These are phyloP conservation scores for Apodemia hepburni DNA, from an alignment of 2,888 invertebrate species.

Conservation along the genomic window DNA sequence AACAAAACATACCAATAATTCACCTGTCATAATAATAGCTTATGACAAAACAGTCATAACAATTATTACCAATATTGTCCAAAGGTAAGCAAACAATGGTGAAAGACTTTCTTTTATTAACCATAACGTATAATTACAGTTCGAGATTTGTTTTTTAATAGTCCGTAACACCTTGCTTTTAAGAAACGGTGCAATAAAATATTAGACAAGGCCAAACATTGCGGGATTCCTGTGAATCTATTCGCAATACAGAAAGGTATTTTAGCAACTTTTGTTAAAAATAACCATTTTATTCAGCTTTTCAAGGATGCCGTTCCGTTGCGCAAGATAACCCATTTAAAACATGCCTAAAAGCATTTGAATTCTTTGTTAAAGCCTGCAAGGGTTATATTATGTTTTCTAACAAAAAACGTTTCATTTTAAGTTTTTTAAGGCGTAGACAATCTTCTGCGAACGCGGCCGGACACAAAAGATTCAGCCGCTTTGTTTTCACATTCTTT, in stretches of 20 bases:
- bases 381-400: constrained; percentile 66
- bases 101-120: constrained; percentile 72
- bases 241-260: constrained; percentile 42
- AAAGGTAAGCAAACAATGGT: constrained; percentile 49
- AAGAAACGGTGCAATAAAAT: constrained; percentile 73
- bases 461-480: constrained; percentile 59
- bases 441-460: constrained; percentile 71
- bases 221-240: constrained; percentile 58
- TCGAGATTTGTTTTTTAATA: constrained; percentile 62
- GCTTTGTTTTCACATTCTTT: constrained; percentile 63
- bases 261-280: constrained; percentile 36
- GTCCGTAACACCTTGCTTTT: constrained; percentile 67
- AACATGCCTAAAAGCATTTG: constrained; percentile 42
- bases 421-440: constrained; percentile 47
- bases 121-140: constrained; percentile 64
- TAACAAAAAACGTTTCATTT: constrained; percentile 46
- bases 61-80: constrained; percentile 52
- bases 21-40: constrained; percentile 45
- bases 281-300: constrained; percentile 32
- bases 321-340: constrained; percentile 60
- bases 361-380: constrained; percentile 51
- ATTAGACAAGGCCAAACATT: constrained; percentile 72
- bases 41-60: constrained; percentile 49
- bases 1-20: constrained; percentile 42
- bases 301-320: constrained; percentile 34